These are phyloP conservation scores for Decapterus maruadsi DNA, from an alignment of 2,797 vertebrate species.

Conservation along the genomic window DNA sequence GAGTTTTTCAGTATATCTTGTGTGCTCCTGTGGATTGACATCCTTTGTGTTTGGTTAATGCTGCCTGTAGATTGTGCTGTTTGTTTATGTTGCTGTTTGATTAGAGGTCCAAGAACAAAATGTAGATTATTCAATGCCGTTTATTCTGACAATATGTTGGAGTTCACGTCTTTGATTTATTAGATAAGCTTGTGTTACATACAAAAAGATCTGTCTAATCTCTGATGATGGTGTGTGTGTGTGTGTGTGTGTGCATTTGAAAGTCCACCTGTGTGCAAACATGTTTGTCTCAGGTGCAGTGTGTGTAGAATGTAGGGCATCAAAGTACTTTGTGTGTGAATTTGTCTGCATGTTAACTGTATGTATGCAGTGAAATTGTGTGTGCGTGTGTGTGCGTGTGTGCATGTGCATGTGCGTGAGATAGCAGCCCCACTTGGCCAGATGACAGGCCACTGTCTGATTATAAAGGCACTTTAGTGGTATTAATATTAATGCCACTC, in stretches of 20 bases:
- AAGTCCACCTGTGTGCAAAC: constrained; percentile 4
- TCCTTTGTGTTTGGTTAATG: constrained; percentile 7
- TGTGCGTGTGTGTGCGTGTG: constrained; percentile 25
- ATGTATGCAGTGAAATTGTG: constrained; percentile 32
- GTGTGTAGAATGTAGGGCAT: constrained; percentile 10
- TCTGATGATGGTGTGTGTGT: constrained; percentile 7
- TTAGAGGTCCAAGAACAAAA: not conserved
- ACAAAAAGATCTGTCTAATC: not conserved
- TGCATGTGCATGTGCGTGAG: constrained; percentile 65
- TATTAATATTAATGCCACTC: constrained; percentile 91
- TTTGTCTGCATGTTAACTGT: constrained; percentile 40
- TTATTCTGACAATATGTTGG: not conserved
- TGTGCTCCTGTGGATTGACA: not conserved
- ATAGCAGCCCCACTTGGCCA: constrained; percentile 77
- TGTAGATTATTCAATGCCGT: not conserved
- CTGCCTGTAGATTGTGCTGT: not conserved
- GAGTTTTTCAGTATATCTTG: not conserved
- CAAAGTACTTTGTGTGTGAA: not conserved
- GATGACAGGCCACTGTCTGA: constrained; percentile 86
- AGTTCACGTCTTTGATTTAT: not conserved
- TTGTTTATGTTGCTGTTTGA: not conserved
- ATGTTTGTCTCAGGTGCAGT: constrained; percentile 25
- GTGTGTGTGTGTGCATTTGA: not conserved
- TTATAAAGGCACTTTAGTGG: constrained; percentile 89
- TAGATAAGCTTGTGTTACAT: too few relatives aligned